Conservation (phyloP, 2,797 vertebrate species). For the Meda fulgida region DNA sequence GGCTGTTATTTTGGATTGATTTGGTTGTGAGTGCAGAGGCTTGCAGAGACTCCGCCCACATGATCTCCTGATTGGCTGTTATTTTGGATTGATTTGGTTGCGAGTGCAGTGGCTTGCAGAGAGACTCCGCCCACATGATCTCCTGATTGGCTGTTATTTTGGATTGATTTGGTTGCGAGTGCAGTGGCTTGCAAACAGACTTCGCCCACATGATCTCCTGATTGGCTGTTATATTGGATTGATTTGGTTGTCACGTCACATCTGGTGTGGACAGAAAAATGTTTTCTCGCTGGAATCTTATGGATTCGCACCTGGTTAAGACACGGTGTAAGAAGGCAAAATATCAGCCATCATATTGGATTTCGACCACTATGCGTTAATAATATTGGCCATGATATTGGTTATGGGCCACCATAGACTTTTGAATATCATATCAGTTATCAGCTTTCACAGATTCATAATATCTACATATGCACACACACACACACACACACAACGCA, state of each 20-base stretch:
- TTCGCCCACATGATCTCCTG: background rate
- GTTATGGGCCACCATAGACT: background rate
- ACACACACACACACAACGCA: background rate
- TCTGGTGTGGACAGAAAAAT: background rate
- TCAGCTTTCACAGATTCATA: background rate
- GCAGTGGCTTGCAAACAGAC: background rate
- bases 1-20: background rate
- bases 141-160: too few relatives aligned
- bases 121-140: too few relatives aligned
- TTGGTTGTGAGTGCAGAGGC: background rate
- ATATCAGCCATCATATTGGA: background rate
- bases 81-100: too few relatives aligned
- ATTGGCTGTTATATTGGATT: background rate
- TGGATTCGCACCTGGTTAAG: background rate
- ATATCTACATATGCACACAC: background rate
- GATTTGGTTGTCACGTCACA: background rate
- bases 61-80: background rate
- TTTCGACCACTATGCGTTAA: background rate
- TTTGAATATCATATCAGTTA: background rate
- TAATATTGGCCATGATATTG: background rate
- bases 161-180: background rate
- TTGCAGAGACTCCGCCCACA: background rate
- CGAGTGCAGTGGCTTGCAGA: too few relatives aligned
- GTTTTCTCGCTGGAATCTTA: too few relatives aligned
- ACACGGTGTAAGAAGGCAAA: background rate